These are phyloP conservation scores for Pogonocherus hispidulus DNA, from an alignment of 2,888 invertebrate species.

Conservation along the genomic window DNA sequence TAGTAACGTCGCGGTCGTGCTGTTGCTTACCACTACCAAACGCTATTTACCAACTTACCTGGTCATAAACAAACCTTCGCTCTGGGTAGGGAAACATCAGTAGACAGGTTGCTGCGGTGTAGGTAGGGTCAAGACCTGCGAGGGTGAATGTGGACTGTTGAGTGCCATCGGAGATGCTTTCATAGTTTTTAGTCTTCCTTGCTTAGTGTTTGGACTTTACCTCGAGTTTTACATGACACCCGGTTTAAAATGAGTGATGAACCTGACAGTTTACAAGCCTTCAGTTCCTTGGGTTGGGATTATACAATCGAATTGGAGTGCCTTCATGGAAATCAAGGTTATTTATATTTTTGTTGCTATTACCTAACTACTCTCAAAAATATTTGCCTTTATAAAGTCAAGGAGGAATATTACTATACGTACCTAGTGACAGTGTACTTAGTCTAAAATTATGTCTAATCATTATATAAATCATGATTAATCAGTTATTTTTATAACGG, in stretches of 20 bases:
- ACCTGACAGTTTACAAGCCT: conserved; percentile 65
- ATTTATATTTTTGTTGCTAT: conserved; percentile 17
- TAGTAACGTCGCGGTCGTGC: background rate
- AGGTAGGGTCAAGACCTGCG: background rate
- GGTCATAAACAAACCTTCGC: conserved; percentile 26
- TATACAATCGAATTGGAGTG: conserved; percentile 88
- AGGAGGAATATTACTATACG: too few relatives aligned
- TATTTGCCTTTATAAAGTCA: too few relatives aligned
- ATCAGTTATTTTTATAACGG: too few relatives aligned
- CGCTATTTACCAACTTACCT: conserved; percentile 23
- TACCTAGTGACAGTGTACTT: too few relatives aligned
- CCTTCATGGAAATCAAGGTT: conserved; percentile 83
- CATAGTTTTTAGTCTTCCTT: background rate
- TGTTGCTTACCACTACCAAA: conserved; percentile 13
- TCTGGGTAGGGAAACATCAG: conserved; percentile 12
- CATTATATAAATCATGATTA: too few relatives aligned
- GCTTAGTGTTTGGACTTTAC: background rate
- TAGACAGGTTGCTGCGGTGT: conserved; percentile 17
- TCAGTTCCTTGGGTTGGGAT: conserved; percentile 85
- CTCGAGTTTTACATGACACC: background rate
- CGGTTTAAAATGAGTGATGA: conserved; percentile 59
- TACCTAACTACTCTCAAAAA: too few relatives aligned
- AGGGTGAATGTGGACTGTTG: conserved; percentile 6
- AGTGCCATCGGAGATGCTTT: background rate
- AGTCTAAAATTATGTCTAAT: too few relatives aligned